Base-by-base conservation (phyloP, 2,888 invertebrate genomes). In the Zootermopsis nevadensis region DNA sequence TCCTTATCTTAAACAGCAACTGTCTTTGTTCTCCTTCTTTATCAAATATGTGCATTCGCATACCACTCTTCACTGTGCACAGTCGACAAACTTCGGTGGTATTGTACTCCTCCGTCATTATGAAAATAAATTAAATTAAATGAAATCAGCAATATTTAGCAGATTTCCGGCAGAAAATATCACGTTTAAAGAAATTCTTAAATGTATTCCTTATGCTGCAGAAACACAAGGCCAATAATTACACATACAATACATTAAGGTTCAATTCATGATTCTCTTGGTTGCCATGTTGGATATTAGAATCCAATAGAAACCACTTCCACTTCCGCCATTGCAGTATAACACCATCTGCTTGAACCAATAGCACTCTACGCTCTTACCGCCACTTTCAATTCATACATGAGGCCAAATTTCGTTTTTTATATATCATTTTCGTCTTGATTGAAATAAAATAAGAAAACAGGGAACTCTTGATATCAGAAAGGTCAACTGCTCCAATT, bases 21-120 rank as follows among this genome's bases (percentile, higher is more conserved):
- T 94, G 94, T 86, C 94, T 90, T 88, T 94, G 94, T 88, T 94
- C 94, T 81, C 94, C 93, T 88, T 94, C 93, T 88, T 94, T 93
- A 88, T 94, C 94, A 89, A 94, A 94, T 88, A 94, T 93, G 88
- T 94, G 93, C 86, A 94, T 91, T 89, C 94, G 91, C 86, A 93
- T 93, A 86, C 93, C 94, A 88, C 93, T 93, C 89, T 93, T 94
- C 87, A 94, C 90, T 86, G 94, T 93, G 89, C 94, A 94, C 86
- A 94, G 91, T 88, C 94, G 91, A 89, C 94, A 94, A 87, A 94
- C 91, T 90, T 94, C 94, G 86, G 93, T 91, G 89, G 94, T 94
- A 90, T 93, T 94, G 87, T 94, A 92, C 89, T 93, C 93, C 84
- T 90, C 90, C 86, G 86, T 88, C 91, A 93, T 92, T 89, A 38